Conservation (phyloP, 2,797 vertebrate species). For the Tragelaphus oryx region DNA sequence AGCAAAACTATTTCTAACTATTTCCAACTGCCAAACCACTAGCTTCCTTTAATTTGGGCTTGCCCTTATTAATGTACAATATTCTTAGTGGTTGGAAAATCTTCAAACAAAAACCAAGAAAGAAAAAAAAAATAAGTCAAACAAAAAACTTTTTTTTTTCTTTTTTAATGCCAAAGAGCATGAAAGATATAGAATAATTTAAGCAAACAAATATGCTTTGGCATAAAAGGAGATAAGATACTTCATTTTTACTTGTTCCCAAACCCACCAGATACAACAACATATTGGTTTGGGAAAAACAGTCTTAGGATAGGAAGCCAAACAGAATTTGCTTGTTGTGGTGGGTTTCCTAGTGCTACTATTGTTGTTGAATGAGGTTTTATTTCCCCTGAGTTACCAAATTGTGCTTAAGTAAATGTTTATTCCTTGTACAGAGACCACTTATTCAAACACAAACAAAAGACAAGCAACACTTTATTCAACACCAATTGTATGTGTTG, state of each 20-base stretch:
- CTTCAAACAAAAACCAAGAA: constrained; percentile 58
- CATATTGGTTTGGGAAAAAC: background rate
- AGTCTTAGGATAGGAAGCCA: background rate
- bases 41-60: constrained; percentile 66
- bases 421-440: background rate
- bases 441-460: background rate
- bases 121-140: background rate
- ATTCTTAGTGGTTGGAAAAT: constrained; percentile 45
- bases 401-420: background rate
- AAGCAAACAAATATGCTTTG: background rate
- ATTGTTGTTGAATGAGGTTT: background rate
- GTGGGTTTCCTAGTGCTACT: background rate
- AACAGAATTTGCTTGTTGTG: background rate
- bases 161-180: background rate
- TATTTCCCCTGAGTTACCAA: background rate
- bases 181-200: constrained; percentile 12
- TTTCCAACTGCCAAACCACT: constrained; percentile 64
- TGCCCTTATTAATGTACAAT: constrained; percentile 54
- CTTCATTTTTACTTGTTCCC: background rate
- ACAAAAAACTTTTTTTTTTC: background rate
- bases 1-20: constrained; percentile 40
- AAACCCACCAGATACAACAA: background rate
- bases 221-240: background rate
- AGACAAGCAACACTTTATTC: background rate
- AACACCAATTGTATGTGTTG: background rate